Base-by-base conservation (phyloP, 1,140 invertebrate species). In the Leptinotarsa defecta region DNA sequence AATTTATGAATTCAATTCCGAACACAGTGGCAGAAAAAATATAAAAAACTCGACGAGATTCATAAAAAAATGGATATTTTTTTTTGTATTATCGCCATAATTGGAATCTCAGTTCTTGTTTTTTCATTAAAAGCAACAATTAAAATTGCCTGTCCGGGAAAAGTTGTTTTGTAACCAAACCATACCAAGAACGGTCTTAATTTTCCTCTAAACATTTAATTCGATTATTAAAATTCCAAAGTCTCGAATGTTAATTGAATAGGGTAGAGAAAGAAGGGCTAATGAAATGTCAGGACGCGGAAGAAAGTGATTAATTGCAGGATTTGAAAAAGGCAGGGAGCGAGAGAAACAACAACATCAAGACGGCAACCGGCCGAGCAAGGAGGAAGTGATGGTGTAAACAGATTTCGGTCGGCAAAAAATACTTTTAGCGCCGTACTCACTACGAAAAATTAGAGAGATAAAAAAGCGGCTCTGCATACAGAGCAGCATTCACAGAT, bases 201-300 rank as follows among this genome's bases (percentile, higher is more conserved):
- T 83, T 80, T 79, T 75, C 74, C 78, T 76, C 79, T 79, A 78
- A 80, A 83, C 82, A 80, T 83, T 81, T 81, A 83, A 83, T 83
- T 83, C 81, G 76, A 82, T 81, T 83, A 83, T 83, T 83, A 83
- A 82, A 83, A 83, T 82, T 82, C 82, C 81, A 81, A 82, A 81
- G 82, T 82, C 81, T 81, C 80, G 80, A 81, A 83, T 82, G 82
- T 81, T 83, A 83, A 83, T 83, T 83, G 82, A 83, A 83, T 82
- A 81, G 80, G 81, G 81, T 79, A 80, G 75, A 78, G 81, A 79
- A 83, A 83, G 82, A 83, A 79, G 77, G 83, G 82, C 81, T 83
- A 83, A 83, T 82, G 81, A 81, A 84, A 83, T 82, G 84, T 82
- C 80, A 85, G 81, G 81, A 79, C 81, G 82, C 80, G 78, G 80